phyloP scores from a whole-genome alignment of 2,888 invertebrate genomes.

The Timandra comae region DNA sequence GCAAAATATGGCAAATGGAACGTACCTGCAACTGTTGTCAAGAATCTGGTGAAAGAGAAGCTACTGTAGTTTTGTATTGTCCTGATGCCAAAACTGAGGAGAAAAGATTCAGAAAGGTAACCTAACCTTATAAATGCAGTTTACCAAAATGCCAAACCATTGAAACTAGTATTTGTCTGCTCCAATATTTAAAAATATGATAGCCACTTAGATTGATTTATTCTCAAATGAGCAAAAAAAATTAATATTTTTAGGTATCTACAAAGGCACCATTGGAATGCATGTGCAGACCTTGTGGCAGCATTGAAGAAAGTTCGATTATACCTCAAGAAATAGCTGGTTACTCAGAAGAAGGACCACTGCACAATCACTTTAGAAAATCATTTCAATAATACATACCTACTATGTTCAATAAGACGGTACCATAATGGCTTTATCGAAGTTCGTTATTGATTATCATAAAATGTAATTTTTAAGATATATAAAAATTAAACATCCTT shows the following conservation, averaged over 20 bases:
- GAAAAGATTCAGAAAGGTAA: constrained; percentile 88
- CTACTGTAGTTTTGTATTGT: constrained; percentile 90
- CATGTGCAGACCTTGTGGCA: constrained; percentile 95
- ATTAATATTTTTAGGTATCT: constrained; percentile 83
- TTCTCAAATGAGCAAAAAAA: no score
- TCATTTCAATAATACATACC: constrained; percentile 62
- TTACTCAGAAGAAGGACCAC: constrained; percentile 87
- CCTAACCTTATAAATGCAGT: constrained; percentile 2
- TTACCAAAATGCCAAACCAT: no score
- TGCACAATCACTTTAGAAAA: constrained; percentile 87
- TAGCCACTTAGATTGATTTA: no score
- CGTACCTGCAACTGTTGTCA: constrained; percentile 97
- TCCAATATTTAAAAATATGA: no score
- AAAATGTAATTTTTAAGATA: no score
- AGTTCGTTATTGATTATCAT: no score
- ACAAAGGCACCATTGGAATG: constrained; percentile 95
- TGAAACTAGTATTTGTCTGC: no score
- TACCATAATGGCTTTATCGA: no score
- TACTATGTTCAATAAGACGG: no score
- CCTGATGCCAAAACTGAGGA: constrained; percentile 92
- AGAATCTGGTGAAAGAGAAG: constrained; percentile 94
- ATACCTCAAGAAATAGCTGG: constrained; percentile 94
- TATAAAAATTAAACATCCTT: no score
- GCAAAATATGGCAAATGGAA: constrained; percentile 98
- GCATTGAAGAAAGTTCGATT: constrained; percentile 90